phyloP scores from a whole-genome alignment of 2,797 vertebrate species.

The Takifugu ocellatus region DNA sequence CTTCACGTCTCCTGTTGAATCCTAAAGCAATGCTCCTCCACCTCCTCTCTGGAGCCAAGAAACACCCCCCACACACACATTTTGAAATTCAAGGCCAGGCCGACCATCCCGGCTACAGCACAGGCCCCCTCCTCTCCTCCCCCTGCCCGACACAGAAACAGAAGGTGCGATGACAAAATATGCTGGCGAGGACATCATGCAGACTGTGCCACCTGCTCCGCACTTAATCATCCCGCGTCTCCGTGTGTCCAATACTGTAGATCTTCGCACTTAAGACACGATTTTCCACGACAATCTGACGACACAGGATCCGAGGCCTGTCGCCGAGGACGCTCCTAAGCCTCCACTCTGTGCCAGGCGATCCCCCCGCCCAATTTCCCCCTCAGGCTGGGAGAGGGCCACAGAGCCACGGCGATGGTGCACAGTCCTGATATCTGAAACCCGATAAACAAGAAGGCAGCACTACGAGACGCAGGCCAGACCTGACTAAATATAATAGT shows the following conservation, averaged over 20 bases:
- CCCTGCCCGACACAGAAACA: conserved; percentile 54
- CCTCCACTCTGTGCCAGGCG: neutral
- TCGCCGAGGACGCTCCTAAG: conserved; percentile 8
- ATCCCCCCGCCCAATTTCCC: conserved; percentile 3
- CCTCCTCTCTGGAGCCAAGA: conserved; percentile 14
- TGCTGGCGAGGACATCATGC: conserved; percentile 35
- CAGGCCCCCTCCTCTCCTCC: conserved; percentile 17
- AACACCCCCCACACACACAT: conserved; percentile 36
- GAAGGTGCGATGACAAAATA: conserved; percentile 57
- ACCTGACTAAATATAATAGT: conserved; percentile 69
- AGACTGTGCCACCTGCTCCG: conserved; percentile 51
- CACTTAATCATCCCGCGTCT: conserved; percentile 10
- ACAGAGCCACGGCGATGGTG: conserved; percentile 20
- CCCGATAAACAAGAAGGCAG: conserved; percentile 42
- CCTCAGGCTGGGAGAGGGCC: conserved; percentile 9
- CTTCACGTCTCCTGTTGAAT: conserved; percentile 50
- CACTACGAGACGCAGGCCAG: conserved; percentile 16
- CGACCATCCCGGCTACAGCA: conserved; percentile 53
- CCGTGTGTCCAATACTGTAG: neutral
- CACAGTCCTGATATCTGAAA: conserved; percentile 52
- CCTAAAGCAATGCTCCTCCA: conserved; percentile 42
- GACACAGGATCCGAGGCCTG: conserved; percentile 30
- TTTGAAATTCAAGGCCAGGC: conserved; percentile 66
- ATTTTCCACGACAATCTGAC: conserved; percentile 32
- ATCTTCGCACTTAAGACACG: conserved; percentile 35